Evolutionary conservation across 2,797 vertebrate species (phyloP).

Genomic region (Enteromius trimaculatus): DNA sequence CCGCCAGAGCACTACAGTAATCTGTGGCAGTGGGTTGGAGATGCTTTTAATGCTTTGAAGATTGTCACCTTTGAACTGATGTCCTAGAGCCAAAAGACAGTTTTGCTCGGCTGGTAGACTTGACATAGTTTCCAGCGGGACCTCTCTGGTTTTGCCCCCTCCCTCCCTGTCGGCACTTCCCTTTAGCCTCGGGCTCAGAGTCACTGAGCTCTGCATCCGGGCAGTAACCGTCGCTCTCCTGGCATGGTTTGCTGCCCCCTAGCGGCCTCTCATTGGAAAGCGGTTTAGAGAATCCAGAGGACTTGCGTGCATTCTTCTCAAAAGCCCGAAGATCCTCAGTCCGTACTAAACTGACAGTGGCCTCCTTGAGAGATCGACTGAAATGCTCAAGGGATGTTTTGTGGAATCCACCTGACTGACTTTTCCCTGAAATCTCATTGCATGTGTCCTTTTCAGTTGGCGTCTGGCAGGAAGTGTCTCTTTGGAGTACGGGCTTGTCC

Average conservation of each 20-base stretch:
- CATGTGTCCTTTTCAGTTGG: slow-evolving; percentile 76
- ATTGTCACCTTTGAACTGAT: slow-evolving; percentile 91
- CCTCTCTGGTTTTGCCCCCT: slow-evolving; percentile 74
- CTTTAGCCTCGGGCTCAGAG: slow-evolving; percentile 92
- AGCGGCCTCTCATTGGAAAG: slow-evolving; percentile 71
- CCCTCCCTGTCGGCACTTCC: slow-evolving; percentile 73
- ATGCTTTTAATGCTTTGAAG: slow-evolving; percentile 46
- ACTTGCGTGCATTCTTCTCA: slow-evolving; percentile 83
- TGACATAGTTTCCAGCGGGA: slow-evolving; percentile 77
- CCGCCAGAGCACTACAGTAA: slow-evolving; percentile 39
- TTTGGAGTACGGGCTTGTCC: slow-evolving; percentile 80
- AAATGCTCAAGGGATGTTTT: slow-evolving; percentile 90
- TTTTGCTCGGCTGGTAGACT: slow-evolving; percentile 78
- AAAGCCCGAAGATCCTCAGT: slow-evolving; percentile 87
- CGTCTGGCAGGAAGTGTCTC: slow-evolving; percentile 84
- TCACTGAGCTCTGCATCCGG: slow-evolving; percentile 96
- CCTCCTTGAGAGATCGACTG: slow-evolving; percentile 90
- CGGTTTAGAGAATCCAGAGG: slow-evolving; percentile 82
- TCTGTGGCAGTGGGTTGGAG: slow-evolving; percentile 43
- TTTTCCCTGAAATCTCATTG: slow-evolving; percentile 77
- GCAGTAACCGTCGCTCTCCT: slow-evolving; percentile 96
- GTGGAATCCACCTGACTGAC: slow-evolving; percentile 71
- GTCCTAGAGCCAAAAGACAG: slow-evolving; percentile 82
- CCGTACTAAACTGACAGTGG: slow-evolving; percentile 89
- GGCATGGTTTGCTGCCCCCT: slow-evolving; percentile 77